These are phyloP conservation scores for Gryllus longicercus DNA, from an alignment of 2,888 invertebrate species.

Conservation along the genomic window DNA sequence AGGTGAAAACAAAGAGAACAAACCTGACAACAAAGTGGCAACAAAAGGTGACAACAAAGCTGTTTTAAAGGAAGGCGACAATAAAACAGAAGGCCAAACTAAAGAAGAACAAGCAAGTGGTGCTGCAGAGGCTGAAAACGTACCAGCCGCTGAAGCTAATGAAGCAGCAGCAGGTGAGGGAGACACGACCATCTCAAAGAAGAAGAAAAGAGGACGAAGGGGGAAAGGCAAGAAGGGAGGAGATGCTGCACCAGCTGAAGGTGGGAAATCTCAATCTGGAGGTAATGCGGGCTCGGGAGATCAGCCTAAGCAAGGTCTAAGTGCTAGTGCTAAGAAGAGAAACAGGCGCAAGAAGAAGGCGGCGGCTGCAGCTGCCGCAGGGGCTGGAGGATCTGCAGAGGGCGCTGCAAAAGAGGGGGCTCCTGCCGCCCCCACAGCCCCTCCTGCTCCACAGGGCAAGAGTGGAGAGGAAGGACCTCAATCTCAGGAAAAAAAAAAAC, in stretches of 20 bases:
- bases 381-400: background rate
- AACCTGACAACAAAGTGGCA: background rate
- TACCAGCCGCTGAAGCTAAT: background rate
- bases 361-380: background rate
- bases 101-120: background rate
- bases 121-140: background rate
- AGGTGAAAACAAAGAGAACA: background rate
- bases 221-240: background rate
- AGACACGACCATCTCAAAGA: background rate
- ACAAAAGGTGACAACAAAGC: background rate
- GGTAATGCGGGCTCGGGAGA: background rate
- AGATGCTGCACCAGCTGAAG: background rate
- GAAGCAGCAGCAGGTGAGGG: background rate
- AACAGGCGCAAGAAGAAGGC: background rate
- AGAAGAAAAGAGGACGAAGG: background rate
- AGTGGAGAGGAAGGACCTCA: background rate
- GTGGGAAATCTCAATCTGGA: too few species aligned
- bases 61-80: background rate
- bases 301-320: background rate
- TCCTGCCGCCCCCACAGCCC: background rate
- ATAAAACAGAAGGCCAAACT: background rate
- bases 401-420: background rate
- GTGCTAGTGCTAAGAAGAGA: constrained; percentile 3
- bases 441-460: background rate
- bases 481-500: constrained; percentile 7